phyloP scores from a whole-genome alignment of 2,888 invertebrate genomes.

The Nymphalis c-album region DNA sequence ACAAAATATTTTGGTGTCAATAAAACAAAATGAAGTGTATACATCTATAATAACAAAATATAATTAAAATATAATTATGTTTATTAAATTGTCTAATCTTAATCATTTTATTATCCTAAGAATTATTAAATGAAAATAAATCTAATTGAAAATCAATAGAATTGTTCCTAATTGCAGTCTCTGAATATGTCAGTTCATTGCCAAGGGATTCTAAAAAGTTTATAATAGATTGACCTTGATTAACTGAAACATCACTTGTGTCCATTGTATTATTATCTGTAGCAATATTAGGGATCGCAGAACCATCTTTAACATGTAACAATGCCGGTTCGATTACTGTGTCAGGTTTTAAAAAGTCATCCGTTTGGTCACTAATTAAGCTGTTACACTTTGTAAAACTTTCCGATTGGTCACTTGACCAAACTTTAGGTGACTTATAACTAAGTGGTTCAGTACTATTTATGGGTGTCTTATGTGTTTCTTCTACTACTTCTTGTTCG shows the following conservation, averaged over 20 bases:
- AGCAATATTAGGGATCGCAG: conserved; percentile 27
- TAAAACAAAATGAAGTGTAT: conserved; percentile 24
- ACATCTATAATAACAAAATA: conserved; percentile 34
- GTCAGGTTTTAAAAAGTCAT: conserved; percentile 58
- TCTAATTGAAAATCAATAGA: conserved; percentile 71
- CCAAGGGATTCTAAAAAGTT: conserved; percentile 70
- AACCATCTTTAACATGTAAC: conserved; percentile 53
- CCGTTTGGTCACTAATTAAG: conserved; percentile 48
- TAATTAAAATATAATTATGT: conserved; percentile 25
- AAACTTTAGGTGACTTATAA: conserved; percentile 50
- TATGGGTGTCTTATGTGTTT: conserved; percentile 52
- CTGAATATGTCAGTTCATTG: conserved; percentile 66
- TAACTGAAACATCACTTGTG: conserved; percentile 40
- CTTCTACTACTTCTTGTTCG: conserved; percentile 56
- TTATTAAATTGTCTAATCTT: conserved; percentile 23
- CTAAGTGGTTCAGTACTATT: conserved; percentile 54
- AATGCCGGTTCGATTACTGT: conserved; percentile 60
- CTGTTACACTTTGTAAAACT: conserved; percentile 48
- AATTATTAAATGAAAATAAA: conserved; percentile 70
- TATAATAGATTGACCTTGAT: conserved; percentile 66
- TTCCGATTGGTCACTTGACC: conserved; percentile 40
- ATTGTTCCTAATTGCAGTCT: conserved; percentile 70
- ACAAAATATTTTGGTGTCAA: conserved; percentile 14
- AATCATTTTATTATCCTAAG: conserved; percentile 36
- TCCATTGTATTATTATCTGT: conserved; percentile 31